Conservation (phyloP, 2,888 invertebrate species). For the Cactoblastis cactorum region DNA sequence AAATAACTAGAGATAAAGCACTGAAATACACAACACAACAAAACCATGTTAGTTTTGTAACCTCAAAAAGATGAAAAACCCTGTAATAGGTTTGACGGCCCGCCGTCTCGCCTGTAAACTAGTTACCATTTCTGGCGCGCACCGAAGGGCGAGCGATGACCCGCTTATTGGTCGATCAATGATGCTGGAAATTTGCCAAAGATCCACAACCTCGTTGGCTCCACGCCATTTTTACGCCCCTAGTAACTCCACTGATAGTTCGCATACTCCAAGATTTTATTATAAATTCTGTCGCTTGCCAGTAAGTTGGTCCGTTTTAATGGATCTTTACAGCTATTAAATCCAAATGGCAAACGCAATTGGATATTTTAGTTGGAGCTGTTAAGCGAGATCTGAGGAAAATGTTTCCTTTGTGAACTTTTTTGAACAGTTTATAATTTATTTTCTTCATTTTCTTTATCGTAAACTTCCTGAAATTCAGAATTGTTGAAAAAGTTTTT, state of each 20-base stretch:
- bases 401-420: neutral
- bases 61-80: neutral
- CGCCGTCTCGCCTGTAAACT: slow-evolving; percentile 7
- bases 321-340: neutral
- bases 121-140: slow-evolving; percentile 28
- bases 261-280: slow-evolving; percentile 7
- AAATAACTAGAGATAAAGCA: too few relatives aligned
- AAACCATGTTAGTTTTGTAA: slow-evolving; percentile 1
- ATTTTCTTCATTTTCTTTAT: neutral
- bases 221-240: slow-evolving; percentile 28
- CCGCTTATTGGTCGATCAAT: slow-evolving; percentile 46
- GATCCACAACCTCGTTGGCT: slow-evolving; percentile 32
- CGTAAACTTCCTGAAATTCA: neutral
- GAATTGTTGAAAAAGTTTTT: neutral
- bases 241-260: slow-evolving; percentile 20
- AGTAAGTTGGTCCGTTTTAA: slow-evolving; percentile 1
- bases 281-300: slow-evolving; percentile 10
- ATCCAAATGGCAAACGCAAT: neutral
- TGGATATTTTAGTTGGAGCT: neutral
- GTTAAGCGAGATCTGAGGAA: neutral
- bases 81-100: slow-evolving; percentile 12
- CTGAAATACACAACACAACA: neutral
- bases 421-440: neutral
- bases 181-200: slow-evolving; percentile 40
- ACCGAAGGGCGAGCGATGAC: slow-evolving; percentile 41